Evolutionary conservation across 2,888 invertebrate genomes (phyloP).

Genomic region (Apamea sordens): DNA sequence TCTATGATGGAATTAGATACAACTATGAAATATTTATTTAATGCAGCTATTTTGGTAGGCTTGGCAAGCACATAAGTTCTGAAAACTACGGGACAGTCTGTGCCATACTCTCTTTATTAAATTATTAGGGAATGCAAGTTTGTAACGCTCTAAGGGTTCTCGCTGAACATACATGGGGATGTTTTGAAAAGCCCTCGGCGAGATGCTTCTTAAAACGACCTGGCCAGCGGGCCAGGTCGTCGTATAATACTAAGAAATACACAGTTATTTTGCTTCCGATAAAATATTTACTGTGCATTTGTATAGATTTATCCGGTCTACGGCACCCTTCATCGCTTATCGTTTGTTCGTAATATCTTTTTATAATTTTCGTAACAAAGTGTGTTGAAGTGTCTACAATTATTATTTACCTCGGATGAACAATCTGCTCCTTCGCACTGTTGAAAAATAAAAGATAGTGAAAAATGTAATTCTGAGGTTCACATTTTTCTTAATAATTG

Average conservation of each 20-base stretch:
- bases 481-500: not conserved
- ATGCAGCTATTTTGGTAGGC: not conserved
- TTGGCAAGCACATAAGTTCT: not conserved
- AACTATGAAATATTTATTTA: not conserved
- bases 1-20: not conserved
- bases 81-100: not conserved
- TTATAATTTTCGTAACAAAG: not conserved
- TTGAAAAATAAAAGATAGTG: not conserved
- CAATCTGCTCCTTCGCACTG: conserved; percentile 53
- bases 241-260: too few species aligned
- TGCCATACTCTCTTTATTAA: not conserved
- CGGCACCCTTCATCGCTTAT: too few species aligned
- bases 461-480: not conserved
- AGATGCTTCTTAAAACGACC: not conserved
- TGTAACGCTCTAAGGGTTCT: not conserved
- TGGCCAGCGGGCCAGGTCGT: too few species aligned
- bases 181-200: not conserved
- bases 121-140: not conserved
- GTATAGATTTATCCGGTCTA: not conserved
- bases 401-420: conserved; percentile 45
- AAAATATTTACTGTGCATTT: not conserved
- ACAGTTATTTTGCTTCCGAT: not conserved
- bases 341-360: not conserved
- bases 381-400: not conserved
- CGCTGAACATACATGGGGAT: too few species aligned